Evolutionary conservation across 1,140 invertebrate species (phyloP).

Genomic region (Platyscapa corneri): DNA sequence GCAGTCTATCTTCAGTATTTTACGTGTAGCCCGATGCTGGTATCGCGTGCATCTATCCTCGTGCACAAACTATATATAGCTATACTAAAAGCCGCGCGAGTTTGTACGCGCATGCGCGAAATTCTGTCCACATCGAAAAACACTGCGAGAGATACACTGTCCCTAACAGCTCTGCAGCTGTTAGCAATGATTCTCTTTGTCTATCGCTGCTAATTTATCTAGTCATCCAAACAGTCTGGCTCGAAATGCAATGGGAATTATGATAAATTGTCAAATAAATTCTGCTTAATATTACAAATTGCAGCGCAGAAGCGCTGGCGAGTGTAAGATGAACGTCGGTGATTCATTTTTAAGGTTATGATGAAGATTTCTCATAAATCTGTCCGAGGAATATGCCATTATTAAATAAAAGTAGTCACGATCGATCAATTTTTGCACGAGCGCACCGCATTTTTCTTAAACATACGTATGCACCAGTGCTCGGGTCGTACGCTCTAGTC

Average conservation of each 20-base stretch:
- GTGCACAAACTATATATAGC: not conserved
- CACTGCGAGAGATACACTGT: not conserved
- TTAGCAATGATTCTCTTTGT: not conserved
- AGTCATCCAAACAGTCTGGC: not conserved
- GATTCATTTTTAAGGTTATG: conserved; percentile 1
- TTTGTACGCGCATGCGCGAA: not conserved
- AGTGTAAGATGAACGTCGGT: not conserved
- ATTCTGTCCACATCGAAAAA: not conserved
- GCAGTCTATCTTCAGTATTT: not conserved
- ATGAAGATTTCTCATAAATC: not conserved
- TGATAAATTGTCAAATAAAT: not conserved
- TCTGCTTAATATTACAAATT: not conserved
- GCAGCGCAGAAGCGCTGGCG: not conserved
- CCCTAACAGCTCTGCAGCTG: not conserved
- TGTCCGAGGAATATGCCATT: not conserved
- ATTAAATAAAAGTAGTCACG: not conserved
- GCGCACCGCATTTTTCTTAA: not conserved
- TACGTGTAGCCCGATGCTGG: not conserved
- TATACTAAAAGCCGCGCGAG: not conserved
- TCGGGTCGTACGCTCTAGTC: not conserved
- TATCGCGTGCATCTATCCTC: not conserved
- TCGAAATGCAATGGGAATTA: not conserved
- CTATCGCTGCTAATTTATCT: not conserved
- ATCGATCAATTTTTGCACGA: not conserved
- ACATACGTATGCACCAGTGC: not conserved